Evolutionary conservation across 2,113 vertebrate species (phyloP).

Genomic region (Cololabis saira): DNA sequence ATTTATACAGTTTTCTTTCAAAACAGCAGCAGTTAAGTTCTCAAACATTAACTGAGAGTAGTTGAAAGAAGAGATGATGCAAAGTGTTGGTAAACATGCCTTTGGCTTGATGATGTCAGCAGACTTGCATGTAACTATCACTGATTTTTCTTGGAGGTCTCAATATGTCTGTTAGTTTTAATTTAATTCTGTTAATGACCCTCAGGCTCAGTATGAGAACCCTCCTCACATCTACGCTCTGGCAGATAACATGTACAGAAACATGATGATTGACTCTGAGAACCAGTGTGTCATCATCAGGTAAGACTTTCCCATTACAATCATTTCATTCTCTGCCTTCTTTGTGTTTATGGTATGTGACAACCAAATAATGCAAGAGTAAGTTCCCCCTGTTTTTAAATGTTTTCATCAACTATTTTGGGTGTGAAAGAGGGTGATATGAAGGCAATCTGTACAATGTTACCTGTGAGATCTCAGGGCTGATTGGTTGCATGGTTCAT

Average conservation of each 20-base stretch:
- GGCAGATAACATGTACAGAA: conserved; percentile 97
- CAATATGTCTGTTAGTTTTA: neutral
- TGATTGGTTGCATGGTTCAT: conserved; percentile 8
- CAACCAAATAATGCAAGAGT: neutral
- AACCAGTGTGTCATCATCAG: conserved; percentile 99
- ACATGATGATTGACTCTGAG: conserved; percentile 98
- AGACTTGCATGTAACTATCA: neutral
- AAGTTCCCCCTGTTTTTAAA: neutral
- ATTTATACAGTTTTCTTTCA: neutral
- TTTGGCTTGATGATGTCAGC: too few species aligned
- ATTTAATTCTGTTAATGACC: conserved; percentile 5
- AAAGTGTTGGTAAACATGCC: neutral
- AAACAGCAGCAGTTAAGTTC: too few species aligned
- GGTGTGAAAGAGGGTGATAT: conserved; percentile 18
- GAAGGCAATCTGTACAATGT: conserved; percentile 23
- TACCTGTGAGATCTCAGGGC: conserved; percentile 19
- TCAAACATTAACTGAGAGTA: neutral
- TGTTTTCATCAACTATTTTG: neutral
- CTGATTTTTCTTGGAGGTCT: neutral
- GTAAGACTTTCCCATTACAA: conserved; percentile 73
- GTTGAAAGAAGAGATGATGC: neutral
- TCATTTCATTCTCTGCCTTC: neutral
- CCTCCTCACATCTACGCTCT: conserved; percentile 98
- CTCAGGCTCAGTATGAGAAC: conserved; percentile 96
- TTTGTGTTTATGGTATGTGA: conserved; percentile 2